These are phyloP conservation scores for Esperia sulphurella DNA, from an alignment of 2,888 invertebrate species.

Conservation along the genomic window DNA sequence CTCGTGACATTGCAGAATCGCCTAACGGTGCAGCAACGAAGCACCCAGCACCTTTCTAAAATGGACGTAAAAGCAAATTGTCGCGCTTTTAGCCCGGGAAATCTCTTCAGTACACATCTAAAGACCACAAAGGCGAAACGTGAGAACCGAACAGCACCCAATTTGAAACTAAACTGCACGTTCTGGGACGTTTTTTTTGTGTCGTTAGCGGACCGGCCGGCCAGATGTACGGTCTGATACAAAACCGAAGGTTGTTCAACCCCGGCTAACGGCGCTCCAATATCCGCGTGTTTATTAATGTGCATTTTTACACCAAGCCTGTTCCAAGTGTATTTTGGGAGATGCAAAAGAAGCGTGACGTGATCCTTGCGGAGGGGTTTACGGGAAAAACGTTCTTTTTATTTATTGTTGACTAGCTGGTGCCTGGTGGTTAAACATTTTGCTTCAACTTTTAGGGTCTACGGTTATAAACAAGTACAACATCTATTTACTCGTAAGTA, in stretches of 20 bases:
- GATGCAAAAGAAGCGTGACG: too few species aligned
- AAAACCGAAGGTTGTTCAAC: constrained; percentile 8
- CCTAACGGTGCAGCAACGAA: background rate
- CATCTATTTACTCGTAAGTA: too few species aligned
- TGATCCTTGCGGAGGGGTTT: too few species aligned
- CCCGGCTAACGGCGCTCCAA: constrained; percentile 13
- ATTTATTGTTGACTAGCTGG: background rate
- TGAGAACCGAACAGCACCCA: background rate
- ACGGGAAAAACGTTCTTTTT: too few species aligned
- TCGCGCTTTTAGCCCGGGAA: background rate
- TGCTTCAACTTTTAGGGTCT: too few species aligned
- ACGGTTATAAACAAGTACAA: too few species aligned
- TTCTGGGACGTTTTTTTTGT: background rate
- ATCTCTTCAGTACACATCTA: background rate
- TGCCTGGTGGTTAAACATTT: too few species aligned
- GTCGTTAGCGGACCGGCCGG: background rate
- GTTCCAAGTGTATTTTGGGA: too few species aligned
- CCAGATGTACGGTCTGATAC: constrained; percentile 3
- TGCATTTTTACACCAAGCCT: background rate
- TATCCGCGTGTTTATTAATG: constrained; percentile 7
- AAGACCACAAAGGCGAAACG: background rate
- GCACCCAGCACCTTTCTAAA: background rate
- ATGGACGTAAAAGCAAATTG: background rate
- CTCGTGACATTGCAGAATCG: background rate
- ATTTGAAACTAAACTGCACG: background rate